Evolutionary conservation across 2,113 vertebrate genomes (phyloP).

Genomic region (Trogon surrucura): DNA sequence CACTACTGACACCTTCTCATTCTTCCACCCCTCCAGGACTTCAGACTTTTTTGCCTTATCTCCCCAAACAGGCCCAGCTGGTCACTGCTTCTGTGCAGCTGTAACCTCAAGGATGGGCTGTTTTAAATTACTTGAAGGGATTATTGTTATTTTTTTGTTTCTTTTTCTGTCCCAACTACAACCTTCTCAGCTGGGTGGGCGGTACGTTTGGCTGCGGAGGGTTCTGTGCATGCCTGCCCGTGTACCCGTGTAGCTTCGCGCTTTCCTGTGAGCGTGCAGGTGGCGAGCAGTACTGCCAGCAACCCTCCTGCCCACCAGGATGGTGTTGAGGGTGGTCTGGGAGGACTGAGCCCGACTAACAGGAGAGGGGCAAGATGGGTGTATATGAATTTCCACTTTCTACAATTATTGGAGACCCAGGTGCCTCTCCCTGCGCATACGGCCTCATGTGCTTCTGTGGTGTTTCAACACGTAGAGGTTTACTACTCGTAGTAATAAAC

Average conservation of each 20-base stretch:
- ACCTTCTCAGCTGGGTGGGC: background rate
- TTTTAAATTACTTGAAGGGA: slow-evolving; percentile 49
- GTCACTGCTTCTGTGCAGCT: background rate
- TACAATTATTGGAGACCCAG: rapidly evolving
- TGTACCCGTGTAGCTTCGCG: background rate
- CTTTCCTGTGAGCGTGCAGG: background rate
- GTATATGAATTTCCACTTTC: background rate
- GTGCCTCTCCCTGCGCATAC: background rate
- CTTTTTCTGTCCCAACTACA: background rate
- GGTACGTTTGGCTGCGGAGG: background rate
- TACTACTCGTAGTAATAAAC: rapidly evolving
- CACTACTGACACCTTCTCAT: slow-evolving; percentile 54
- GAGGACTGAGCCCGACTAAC: background rate
- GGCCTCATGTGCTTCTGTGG: rapidly evolving
- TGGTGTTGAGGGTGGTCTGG: background rate
- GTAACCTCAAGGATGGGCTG: background rate
- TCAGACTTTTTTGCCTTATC: slow-evolving; percentile 65
- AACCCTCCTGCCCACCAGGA: rapidly evolving
- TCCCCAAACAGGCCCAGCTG: slow-evolving; percentile 14
- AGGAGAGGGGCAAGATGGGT: background rate
- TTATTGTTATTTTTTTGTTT: background rate
- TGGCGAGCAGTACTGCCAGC: background rate
- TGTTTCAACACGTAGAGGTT: rapidly evolving
- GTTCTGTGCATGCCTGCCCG: background rate
- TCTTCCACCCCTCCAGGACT: slow-evolving; percentile 61